phyloP scores from a whole-genome alignment of 2,113 vertebrate genomes.

The Callaeas wilsoni region DNA sequence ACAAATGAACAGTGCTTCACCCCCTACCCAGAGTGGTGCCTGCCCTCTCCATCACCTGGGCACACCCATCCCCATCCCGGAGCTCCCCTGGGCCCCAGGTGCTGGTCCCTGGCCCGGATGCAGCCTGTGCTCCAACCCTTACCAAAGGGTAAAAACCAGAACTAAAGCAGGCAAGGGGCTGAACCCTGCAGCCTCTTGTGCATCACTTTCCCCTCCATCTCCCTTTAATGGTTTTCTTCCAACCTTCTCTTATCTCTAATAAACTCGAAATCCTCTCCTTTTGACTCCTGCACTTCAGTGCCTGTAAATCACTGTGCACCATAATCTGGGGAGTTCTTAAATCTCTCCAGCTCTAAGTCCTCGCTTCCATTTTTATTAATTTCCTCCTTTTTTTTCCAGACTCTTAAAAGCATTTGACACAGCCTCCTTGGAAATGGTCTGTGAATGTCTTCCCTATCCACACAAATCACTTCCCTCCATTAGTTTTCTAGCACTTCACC shows the following conservation, averaged over 20 bases:
- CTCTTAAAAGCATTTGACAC: background rate
- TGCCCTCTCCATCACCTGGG: background rate
- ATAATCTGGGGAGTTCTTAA: background rate
- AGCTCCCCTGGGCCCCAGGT: background rate
- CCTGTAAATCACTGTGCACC: background rate
- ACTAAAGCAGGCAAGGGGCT: background rate
- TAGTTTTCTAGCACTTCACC: background rate
- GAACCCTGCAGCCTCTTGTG: background rate
- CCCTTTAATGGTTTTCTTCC: background rate
- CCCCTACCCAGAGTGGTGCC: background rate
- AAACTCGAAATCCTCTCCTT: background rate
- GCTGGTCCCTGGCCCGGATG: background rate
- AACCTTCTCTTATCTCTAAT: background rate
- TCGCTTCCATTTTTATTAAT: background rate
- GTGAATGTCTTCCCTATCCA: background rate
- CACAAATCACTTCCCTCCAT: background rate
- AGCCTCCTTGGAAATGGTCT: background rate
- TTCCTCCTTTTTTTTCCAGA: background rate
- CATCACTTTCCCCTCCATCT: background rate
- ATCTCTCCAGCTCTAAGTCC: rapidly evolving
- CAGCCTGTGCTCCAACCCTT: background rate
- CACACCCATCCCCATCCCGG: rapidly evolving
- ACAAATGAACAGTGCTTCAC: background rate
- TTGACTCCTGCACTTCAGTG: background rate
- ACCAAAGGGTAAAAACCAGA: background rate